These are phyloP conservation scores for Mesorhabditis spiculigera DNA, from an alignment of 2,888 invertebrate species.

Conservation along the genomic window DNA sequence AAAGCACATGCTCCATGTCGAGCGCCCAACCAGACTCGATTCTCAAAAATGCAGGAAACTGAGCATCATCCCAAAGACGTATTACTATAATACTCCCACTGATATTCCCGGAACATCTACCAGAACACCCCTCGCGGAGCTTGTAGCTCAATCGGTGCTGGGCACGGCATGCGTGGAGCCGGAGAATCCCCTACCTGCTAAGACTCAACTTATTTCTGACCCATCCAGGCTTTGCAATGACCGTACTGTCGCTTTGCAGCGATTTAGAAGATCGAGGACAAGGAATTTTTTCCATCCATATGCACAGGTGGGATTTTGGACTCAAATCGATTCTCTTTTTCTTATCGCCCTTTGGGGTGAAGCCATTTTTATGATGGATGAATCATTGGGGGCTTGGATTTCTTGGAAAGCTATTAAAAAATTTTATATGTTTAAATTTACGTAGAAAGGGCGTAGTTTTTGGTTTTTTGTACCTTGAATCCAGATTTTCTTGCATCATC, in stretches of 20 bases:
- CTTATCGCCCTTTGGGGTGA: not conserved
- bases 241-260: slow-evolving; percentile 23
- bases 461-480: no score
- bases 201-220: slow-evolving; percentile 24
- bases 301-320: slow-evolving; percentile 11
- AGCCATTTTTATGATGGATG: no score
- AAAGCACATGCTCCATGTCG: not conserved
- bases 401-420: no score
- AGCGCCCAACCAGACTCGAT: not conserved
- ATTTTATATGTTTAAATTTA: no score
- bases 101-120: slow-evolving; percentile 9
- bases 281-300: slow-evolving; percentile 42
- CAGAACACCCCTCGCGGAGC: slow-evolving; percentile 11
- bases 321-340: not conserved
- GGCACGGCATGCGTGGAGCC: not conserved
- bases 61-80: not conserved
- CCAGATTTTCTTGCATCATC: no score
- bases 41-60: not conserved
- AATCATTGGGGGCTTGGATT: no score
- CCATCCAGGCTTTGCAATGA: slow-evolving; percentile 21
- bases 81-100: slow-evolving; percentile 7
- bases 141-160: slow-evolving; percentile 15
- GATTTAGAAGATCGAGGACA: slow-evolving; percentile 31
- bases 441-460: no score
- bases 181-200: slow-evolving; percentile 15